Percentiles rank a stretch among this genome's conserved stretches.
phyloP scores from a whole-genome alignment of 2,888 invertebrate genomes.

The Patella depressa region DNA sequence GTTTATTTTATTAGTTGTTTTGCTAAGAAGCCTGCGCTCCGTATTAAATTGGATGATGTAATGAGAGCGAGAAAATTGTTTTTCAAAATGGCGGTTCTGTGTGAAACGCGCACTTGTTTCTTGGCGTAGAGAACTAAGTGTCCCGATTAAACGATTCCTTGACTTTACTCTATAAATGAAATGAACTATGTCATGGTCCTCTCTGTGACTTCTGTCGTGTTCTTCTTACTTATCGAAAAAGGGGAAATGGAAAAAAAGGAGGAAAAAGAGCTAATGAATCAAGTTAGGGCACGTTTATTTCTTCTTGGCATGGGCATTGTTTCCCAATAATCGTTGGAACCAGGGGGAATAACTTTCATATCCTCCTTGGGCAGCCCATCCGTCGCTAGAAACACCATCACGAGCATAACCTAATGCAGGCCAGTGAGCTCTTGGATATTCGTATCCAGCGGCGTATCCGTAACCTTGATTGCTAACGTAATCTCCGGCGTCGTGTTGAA shows the following conservation, averaged over 20 bases:
- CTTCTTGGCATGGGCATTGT: not conserved
- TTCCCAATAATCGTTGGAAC: not conserved
- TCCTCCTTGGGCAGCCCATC: conserved; percentile 3
- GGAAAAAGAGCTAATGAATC: not conserved
- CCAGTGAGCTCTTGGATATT: not conserved
- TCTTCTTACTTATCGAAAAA: too few species aligned
- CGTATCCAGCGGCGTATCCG: not conserved
- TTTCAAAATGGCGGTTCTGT: too few species aligned
- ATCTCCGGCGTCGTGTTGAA: not conserved
- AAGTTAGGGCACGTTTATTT: not conserved
- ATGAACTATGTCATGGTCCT: too few species aligned
- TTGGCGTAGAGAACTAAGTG: too few species aligned
- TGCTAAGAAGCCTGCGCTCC: too few species aligned
- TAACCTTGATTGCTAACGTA: not conserved
- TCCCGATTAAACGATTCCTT: too few species aligned
- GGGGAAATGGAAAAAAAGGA: not conserved
- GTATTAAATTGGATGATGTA: too few species aligned
- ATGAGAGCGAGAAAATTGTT: too few species aligned
- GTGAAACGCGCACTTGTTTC: too few species aligned
- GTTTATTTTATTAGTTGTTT: too few species aligned
- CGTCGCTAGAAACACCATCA: not conserved
- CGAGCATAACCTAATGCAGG: not conserved
- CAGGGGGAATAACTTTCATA: not conserved
- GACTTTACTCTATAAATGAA: too few species aligned
- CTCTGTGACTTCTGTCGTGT: too few species aligned